Evolutionary conservation across 92 coral and sea anemone species (phyloP), one percentile per base, ranked within the genome.

Genomic region (Diadumene lineata): DNA sequence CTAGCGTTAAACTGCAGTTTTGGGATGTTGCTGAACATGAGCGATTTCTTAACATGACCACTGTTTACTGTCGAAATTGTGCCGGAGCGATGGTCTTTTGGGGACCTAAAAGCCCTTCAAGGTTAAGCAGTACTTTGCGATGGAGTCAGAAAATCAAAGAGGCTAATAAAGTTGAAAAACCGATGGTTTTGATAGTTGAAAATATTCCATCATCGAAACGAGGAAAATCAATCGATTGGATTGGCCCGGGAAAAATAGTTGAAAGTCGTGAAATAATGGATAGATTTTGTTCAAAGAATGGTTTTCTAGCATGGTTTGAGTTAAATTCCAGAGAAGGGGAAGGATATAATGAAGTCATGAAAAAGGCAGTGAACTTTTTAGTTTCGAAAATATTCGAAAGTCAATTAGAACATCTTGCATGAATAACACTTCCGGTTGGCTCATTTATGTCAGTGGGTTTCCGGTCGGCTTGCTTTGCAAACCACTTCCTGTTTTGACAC

Each of bases 1-100:
- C 58, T 24, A 74, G 84, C 9, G 97, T 91, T 34, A 91, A 91
- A 56, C 85, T 91, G 29, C 97, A 91, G 73, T 91, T 91, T 75
- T 91, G 97, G 97, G 97, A 91, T 77, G 89, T 91, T 19, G 97
- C 97, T 55, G 97, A 91, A 55, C 97, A 91, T 56, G 97, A 91
- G 31, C 81, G 97, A 16, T 91, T 91, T 84, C 83, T 91, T 21
- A 91, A 91, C 62, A 91, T 91, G 97, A 91, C 97, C 7, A 74
- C 56, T 22, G 87, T 91, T 32, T 91, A 88, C 38, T 91, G 97
- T 70, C 90, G 92, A 34, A 91, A 86, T 43, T 91, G 92, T n/a
- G 82, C 88, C 19, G 97, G 97, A 1, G 89, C 97, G 22, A 77
- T 91, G 1, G 92, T 91, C 43, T 91, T 91, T 79, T 91, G 97